Evolutionary conservation across 1,140 invertebrate species (phyloP), one percentile per base, ranked within the genome.

Genomic region (Leguminivora glycinivorella): DNA sequence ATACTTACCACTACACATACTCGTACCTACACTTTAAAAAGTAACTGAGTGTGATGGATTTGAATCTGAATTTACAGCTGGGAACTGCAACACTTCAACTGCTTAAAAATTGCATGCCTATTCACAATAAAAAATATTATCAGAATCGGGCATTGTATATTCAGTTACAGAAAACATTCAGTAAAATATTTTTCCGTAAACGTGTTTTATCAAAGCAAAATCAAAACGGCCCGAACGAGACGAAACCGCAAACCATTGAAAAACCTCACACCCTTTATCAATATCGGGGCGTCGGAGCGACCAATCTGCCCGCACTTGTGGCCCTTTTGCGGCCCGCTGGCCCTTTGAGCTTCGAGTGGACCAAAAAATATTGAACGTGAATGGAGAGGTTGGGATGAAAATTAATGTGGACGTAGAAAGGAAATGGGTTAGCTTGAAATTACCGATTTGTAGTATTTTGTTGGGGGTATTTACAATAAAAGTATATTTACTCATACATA

Each of bases 221-320:
- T 52, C 19, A 52, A 52, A 63, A 63, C 24, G n/a, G 9, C n/a
- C 58, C 25, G n/a, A 29, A 63, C n/a, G 22, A 14, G 25, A 63
- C 17, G 26, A 63, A 63, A 26, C 58, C 58, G 25, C 26, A 63
- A 63, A 26, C 58, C 17, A 29, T 29, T 63, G 26, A 63, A 63
- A 63, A 63, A 63, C 58, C 25, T 63, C 58, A 63, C 58, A 63
- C 58, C 58, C 58, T 63, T 63, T 63, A 63, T 26, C 58, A 29
- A 29, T 29, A 63, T 63, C 58, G 17, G 58, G 58, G 58, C 58
- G 29, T 63, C 58, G 58, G 24, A 6, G 58, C 56, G 25, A 63
- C 25, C 58, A 63, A 63, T 63, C 58, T 63, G 58, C 58, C 58
- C 58, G 58, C 58, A 63, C 58, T 63, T 63, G 58, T 63, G 58